Evolutionary conservation across 2,113 vertebrate genomes (phyloP).

Genomic region (Grantiella picta): DNA sequence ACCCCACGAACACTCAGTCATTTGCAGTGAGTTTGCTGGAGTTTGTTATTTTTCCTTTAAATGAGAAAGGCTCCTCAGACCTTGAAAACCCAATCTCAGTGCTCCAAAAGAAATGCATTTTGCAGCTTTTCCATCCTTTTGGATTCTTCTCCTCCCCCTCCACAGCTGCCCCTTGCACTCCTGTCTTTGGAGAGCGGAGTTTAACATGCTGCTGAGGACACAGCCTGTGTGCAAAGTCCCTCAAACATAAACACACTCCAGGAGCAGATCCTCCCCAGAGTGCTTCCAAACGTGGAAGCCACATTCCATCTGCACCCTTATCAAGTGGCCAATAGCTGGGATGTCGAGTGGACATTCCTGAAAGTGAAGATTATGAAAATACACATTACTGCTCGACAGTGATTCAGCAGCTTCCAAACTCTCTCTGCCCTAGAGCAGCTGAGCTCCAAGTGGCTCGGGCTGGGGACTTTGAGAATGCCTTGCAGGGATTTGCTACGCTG

Average conservation of each 20-base stretch:
- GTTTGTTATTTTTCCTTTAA: not conserved
- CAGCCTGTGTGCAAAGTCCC: not conserved
- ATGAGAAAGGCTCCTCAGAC: not conserved
- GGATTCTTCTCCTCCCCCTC: not conserved
- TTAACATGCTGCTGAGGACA: conserved; percentile 25
- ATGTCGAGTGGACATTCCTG: conserved; percentile 22
- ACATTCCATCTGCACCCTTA: conserved; percentile 46
- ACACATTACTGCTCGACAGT: not conserved
- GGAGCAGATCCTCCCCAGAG: not conserved
- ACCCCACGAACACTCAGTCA: not conserved
- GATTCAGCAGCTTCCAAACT: not conserved
- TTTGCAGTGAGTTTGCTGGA: not conserved
- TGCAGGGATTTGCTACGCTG: not conserved
- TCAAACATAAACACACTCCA: conserved; percentile 53
- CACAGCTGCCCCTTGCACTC: not conserved
- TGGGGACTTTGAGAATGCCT: not conserved
- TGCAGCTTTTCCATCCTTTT: not conserved
- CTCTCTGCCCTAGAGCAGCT: not conserved
- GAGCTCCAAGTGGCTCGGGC: not conserved
- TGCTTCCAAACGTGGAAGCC: conserved; percentile 22
- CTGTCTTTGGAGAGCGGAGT: conserved; percentile 16
- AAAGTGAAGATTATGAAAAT: conserved; percentile 26
- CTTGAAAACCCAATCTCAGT: not conserved
- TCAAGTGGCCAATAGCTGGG: conserved; percentile 26
- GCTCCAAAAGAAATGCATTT: not conserved